These are phyloP conservation scores for Penaeus japonicus DNA, from an alignment of 1,140 invertebrate genomes.

Conservation along the genomic window DNA sequence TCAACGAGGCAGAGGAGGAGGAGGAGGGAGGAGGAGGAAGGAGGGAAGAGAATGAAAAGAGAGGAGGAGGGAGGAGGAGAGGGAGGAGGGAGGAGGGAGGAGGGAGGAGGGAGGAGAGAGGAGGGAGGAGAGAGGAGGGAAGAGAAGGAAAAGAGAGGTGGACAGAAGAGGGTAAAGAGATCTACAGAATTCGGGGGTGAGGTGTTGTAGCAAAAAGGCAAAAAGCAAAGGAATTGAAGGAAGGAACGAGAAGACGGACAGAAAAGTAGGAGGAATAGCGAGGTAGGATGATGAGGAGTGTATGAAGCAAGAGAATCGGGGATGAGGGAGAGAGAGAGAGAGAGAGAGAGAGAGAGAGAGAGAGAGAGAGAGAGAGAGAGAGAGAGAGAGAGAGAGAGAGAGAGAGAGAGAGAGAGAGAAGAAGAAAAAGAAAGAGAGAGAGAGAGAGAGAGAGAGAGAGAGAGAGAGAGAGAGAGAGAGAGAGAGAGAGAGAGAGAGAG, in stretches of 20 bases:
- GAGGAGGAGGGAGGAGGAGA: background rate
- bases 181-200: no score
- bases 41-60: background rate
- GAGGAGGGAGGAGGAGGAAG: background rate
- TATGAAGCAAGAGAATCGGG: background rate
- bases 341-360: background rate
- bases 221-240: no score
- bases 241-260: no score
- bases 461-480: background rate
- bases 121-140: no score
- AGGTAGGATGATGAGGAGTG: background rate
- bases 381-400: background rate
- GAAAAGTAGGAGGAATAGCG: background rate
- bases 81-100: background rate
- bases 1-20: no score
- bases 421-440: background rate
- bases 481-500: constrained; percentile 2
- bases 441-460: background rate
- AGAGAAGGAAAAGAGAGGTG: no score
- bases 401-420: background rate
- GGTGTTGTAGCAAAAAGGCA: no score
- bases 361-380: background rate
- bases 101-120: no score
- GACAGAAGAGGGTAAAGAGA: no score
- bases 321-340: background rate